Conservation (phyloP, 2,113 vertebrate species). For the Tor tambroides region DNA sequence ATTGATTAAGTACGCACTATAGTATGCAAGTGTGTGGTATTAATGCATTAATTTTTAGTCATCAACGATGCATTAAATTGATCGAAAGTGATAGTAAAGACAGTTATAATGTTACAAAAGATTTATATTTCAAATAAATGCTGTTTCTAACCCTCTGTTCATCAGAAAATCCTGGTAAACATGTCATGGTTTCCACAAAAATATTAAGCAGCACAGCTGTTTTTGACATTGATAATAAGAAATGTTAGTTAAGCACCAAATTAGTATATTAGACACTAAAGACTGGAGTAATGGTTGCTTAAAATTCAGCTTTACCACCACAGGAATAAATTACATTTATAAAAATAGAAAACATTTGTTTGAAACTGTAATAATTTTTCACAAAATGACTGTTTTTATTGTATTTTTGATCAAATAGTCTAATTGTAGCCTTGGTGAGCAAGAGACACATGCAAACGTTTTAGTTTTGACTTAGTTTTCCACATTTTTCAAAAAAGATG, state of each 20-base stretch:
- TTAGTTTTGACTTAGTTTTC: background rate
- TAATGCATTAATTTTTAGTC: background rate
- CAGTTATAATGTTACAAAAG: background rate
- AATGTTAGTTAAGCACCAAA: background rate
- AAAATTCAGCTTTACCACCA: too few species aligned
- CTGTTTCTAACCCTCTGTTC: background rate
- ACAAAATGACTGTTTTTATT: background rate
- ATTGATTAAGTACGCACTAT: background rate
- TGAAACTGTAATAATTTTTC: background rate
- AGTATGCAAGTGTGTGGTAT: background rate
- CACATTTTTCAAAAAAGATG: background rate
- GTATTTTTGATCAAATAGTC: background rate
- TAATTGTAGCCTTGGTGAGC: background rate
- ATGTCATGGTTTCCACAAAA: background rate
- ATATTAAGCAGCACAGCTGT: background rate
- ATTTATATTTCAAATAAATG: background rate
- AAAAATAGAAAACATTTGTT: background rate
- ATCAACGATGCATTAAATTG: background rate
- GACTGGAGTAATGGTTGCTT: background rate
- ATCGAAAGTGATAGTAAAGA: background rate
- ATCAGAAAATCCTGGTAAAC: background rate
- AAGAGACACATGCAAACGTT: background rate
- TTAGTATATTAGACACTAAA: background rate
- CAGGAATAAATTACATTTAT: background rate
- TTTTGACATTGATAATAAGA: background rate